Percentiles rank a stretch among this genome's conserved stretches.
Conservation (phyloP, 2,113 vertebrate species). For the Oreochromis niloticus region DNA sequence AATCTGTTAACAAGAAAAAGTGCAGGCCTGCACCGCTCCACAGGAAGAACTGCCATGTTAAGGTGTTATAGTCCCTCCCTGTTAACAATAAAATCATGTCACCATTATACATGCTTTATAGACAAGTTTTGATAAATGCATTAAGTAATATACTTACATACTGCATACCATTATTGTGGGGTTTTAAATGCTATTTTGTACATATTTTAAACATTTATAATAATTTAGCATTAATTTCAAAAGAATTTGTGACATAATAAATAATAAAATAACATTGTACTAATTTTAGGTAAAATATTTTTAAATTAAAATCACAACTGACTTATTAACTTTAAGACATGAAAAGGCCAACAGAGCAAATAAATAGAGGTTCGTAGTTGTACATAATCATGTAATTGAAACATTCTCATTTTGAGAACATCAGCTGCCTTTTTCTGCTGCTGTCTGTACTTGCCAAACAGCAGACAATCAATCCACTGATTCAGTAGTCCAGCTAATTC, state of each 20-base stretch:
- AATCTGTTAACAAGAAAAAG: conserved; percentile 35
- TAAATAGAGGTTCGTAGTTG: background rate
- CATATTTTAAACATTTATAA: background rate
- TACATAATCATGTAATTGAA: background rate
- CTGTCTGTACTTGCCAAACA: background rate
- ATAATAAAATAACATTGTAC: background rate
- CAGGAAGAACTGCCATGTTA: background rate
- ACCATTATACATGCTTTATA: background rate
- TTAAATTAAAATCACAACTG: background rate
- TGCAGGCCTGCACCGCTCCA: background rate
- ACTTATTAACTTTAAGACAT: background rate
- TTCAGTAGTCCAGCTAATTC: background rate
- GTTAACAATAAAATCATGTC: background rate
- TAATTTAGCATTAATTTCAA: background rate
- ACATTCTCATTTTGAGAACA: background rate
- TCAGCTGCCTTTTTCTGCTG: background rate
- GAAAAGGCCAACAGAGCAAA: background rate
- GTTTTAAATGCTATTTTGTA: background rate
- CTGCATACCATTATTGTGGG: background rate
- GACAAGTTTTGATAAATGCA: background rate
- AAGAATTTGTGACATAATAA: background rate
- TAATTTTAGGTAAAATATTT: background rate
- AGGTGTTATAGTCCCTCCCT: background rate
- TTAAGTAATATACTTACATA: background rate
- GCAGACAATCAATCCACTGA: background rate